Evolutionary conservation across 1,140 invertebrate genomes (phyloP), one percentile per base, ranked within the genome.

Genomic region (Ylistrum balloti): DNA sequence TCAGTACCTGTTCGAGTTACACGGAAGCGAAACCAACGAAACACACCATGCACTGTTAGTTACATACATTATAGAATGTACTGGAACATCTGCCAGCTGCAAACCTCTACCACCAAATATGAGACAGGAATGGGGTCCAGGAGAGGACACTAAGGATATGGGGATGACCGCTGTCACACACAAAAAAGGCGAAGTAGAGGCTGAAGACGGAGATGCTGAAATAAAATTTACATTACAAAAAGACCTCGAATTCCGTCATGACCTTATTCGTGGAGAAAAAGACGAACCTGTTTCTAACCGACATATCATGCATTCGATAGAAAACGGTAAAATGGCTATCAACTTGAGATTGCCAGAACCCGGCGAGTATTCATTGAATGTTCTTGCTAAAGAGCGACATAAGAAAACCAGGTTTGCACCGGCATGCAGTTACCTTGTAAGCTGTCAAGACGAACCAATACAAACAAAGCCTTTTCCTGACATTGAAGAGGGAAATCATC

Each of bases 81-180:
- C 92, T 28, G 86, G 85, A 20, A 92, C 92, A 17, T 89, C 88
- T 33, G 92, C 91, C 20, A 91, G 92, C n/a, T 92, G 91, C 33
- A 91, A 85, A 56, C 93, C 93, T 34, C 90, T 93, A 22, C 93
- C 93, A 0, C 90, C 90, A 74, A 94, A 94, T 85, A 92, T 93
- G 41, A 88, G 93, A 86, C 90, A 93, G 11, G 93, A 94, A 74
- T 94, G 93, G 93, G 93, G 93, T 5, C 93, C 93, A 33, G 93
- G 93, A 33, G 89, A 92, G 35, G 93, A 94, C 41, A 94, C 93
- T 32, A 88, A 91, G 74, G 93, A 92, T 33, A 91, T 94, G 88
- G 93, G 93, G 3, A 90, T 94, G 87, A 92, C 92, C 7, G 91
- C 93, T 20, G 86, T 93, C 32, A 93, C 93, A 33, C 93, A 94